phyloP scores from a whole-genome alignment of 2,888 invertebrate genomes.

The Idaea biselata region DNA sequence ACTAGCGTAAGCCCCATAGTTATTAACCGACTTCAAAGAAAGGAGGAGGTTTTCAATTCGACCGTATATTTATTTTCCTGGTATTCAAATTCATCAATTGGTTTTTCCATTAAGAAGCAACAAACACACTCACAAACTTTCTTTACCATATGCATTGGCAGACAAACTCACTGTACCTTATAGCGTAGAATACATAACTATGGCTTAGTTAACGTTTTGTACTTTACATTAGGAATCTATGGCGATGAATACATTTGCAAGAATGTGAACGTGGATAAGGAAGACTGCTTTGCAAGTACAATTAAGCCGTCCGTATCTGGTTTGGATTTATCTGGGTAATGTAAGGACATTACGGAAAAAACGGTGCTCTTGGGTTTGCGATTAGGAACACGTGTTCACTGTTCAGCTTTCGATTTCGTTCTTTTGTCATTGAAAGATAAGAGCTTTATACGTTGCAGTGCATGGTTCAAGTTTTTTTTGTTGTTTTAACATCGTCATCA shows the following conservation, averaged over 20 bases:
- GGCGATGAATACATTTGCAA: background rate
- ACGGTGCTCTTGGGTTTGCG: background rate
- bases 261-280: background rate
- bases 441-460: background rate
- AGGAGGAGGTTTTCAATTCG: no score
- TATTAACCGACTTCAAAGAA: no score
- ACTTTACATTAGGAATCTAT: background rate
- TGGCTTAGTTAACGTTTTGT: background rate
- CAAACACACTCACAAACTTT: no score
- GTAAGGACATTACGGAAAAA: background rate
- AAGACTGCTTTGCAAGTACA: background rate
- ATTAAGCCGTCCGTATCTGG: background rate
- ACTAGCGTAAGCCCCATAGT: no score
- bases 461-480: background rate
- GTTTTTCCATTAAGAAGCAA: no score
- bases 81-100: no score
- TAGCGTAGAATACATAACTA: background rate
- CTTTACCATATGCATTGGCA: no score
- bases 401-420: conserved; percentile 9
- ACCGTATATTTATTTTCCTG: no score
- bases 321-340: background rate
- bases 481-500: no score
- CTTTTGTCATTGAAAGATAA: background rate
- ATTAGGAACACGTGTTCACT: background rate
- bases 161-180: background rate